Evolutionary conservation across 2,888 invertebrate genomes (phyloP).

Genomic region (Cosmorhoe ocellata): DNA sequence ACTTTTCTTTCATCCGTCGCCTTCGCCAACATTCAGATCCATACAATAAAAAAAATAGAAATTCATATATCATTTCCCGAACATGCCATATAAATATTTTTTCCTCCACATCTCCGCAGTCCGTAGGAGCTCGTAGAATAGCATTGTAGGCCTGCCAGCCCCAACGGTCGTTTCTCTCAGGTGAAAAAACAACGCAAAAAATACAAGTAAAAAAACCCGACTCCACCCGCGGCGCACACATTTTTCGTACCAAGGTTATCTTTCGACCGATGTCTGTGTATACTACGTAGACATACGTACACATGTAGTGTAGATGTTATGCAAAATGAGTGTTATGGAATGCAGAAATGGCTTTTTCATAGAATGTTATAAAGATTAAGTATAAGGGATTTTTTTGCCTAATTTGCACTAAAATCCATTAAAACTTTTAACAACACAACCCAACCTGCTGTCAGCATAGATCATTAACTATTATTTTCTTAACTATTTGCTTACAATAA

Average conservation of each 20-base stretch:
- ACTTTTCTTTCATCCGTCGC: too few species aligned
- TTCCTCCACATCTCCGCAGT: constrained; percentile 3
- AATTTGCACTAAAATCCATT: too few species aligned
- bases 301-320: neutral
- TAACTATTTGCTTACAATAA: too few species aligned
- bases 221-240: constrained; percentile 38
- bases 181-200: constrained; percentile 43
- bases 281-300: neutral
- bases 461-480: too few species aligned
- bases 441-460: too few species aligned
- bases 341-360: neutral
- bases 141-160: constrained; percentile 38
- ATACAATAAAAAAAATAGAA: too few species aligned
- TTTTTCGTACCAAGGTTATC: constrained; percentile 59
- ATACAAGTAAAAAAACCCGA: constrained; percentile 39
- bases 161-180: constrained; percentile 38
- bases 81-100: neutral
- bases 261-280: constrained; percentile 44
- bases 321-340: constrained; percentile 3
- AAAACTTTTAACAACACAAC: too few species aligned
- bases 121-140: constrained; percentile 12
- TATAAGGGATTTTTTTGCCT: too few species aligned
- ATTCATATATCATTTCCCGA: too few species aligned
- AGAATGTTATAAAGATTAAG: too few species aligned
- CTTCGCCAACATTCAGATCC: too few species aligned